Base-by-base conservation (phyloP, 2,888 invertebrate genomes). In the Cataglyphis rosenhaueri region DNA sequence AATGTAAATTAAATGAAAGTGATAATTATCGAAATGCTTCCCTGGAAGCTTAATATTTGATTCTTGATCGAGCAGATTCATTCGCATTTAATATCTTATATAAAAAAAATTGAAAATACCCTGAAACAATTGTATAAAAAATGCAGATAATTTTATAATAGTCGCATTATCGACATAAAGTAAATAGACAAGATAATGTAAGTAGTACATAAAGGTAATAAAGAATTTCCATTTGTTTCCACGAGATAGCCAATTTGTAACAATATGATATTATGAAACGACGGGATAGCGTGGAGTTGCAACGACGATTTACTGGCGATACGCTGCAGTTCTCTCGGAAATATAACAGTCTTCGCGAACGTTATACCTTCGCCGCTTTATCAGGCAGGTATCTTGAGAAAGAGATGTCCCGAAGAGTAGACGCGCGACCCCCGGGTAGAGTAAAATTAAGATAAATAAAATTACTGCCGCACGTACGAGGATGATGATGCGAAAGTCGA, bases 301-400 rank as follows among this genome's bases (percentile, higher is more conserved):
- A 76, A 85, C 70, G 73, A 57, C 82, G 76, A 71, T 48, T 62
- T 78, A 65, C 76, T 84, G 74, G 70, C 29, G 82, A 86, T 84
- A 82, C 76, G 68, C 59, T 83, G 62, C 79, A 82, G 74, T 81
- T 85, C 85, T 85, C 81, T 88, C 83, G 86, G 79, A 91, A 91
- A 91, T 89, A 85, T 86, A 89, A 88, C 88, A 85, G 85, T 76
- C 83, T 84, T 73, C 85, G 82, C 83, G 81, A 86, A 85, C 75
- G 70, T 85, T 86, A 83, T 84, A 86, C 84, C 88, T 88, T 86
- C 83, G 84, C 76, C 48, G 84, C 62, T 66, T 85, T 91, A 91
- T 91, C 91, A 55, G 76, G 71, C 70, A 84, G 74, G 81, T 84
- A 91, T 91, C 91, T 91, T 86, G 84, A 52, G 86, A 88, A 89